A percentile compares a stretch with the other conserved stretches of the same genome.
These are phyloP conservation scores for Siphamia tubifer DNA, from an alignment of 2,113 vertebrate species.

Conservation along the genomic window DNA sequence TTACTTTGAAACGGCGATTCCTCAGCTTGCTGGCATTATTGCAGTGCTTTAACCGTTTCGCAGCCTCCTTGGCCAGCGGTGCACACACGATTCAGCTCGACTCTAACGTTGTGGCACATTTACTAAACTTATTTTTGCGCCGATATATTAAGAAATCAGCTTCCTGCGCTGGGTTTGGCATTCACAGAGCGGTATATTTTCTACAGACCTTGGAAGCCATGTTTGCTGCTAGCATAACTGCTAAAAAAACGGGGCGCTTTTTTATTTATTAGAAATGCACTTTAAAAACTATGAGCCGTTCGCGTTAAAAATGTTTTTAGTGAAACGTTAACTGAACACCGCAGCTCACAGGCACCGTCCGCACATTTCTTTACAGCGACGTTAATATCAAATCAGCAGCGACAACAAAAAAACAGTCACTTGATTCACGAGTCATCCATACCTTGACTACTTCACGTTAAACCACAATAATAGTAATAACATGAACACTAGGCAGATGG, in stretches of 20 bases:
- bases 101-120: conserved; percentile 29
- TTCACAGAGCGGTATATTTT: conserved; percentile 65
- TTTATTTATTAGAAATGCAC: conserved; percentile 20
- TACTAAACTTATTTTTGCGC: conserved; percentile 68
- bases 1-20: conserved; percentile 75
- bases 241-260: conserved; percentile 64
- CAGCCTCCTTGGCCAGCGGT: conserved; percentile 53
- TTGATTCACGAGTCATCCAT: conserved; percentile 55
- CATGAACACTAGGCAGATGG: not conserved
- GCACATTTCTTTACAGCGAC: not conserved
- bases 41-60: conserved; percentile 76
- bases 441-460: conserved; percentile 5
- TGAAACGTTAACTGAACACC: not conserved
- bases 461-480: not conserved
- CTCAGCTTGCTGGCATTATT: conserved; percentile 71
- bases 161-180: conserved; percentile 51
- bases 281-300: conserved; percentile 24
- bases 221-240: conserved; percentile 79
- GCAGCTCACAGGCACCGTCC: not conserved
- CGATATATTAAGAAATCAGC: conserved; percentile 16
- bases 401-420: conserved; percentile 57
- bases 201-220: conserved; percentile 79
- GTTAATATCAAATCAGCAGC: conserved; percentile 42
- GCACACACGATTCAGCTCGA: conserved; percentile 42
- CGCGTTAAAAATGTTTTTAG: not conserved